A percentile compares a stretch with the other conserved stretches of the same genome.
Evolutionary conservation across 2,113 vertebrate genomes (phyloP).

Genomic region (Cervus canadensis): DNA sequence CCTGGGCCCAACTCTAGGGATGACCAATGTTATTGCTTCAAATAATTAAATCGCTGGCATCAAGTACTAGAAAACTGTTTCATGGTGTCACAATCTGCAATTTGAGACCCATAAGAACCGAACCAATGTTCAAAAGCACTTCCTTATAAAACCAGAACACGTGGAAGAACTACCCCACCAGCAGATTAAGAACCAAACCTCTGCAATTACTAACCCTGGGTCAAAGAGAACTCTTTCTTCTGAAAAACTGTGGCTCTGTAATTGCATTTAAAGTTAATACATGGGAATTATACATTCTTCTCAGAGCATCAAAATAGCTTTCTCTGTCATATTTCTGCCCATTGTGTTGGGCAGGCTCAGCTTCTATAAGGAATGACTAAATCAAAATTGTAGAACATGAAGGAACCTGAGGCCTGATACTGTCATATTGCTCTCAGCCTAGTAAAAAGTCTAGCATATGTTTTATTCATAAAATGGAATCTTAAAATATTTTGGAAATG

Average conservation of each 20-base stretch:
- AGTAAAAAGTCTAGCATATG: not conserved
- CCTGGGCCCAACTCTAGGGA: not conserved
- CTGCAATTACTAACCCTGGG: not conserved
- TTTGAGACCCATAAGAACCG: not conserved
- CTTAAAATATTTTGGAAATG: not conserved
- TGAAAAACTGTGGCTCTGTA: not conserved
- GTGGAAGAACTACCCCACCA: not conserved
- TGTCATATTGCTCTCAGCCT: not conserved
- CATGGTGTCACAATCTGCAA: not conserved
- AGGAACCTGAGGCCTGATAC: not conserved
- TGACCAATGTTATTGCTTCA: not conserved
- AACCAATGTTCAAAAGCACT: not conserved
- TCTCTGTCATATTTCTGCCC: not conserved
- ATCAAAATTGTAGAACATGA: not conserved
- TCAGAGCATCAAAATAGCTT: not conserved
- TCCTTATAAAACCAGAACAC: not conserved
- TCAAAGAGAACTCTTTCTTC: not conserved
- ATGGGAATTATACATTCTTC: not conserved
- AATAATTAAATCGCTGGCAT: not conserved
- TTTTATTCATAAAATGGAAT: not conserved
- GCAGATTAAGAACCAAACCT: not conserved
- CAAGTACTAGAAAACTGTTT: not conserved
- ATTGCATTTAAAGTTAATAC: not conserved
- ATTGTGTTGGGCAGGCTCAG: not conserved
- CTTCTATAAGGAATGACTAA: not conserved